phyloP scores from a whole-genome alignment of 2,888 invertebrate genomes.

The Dendrolimus pini region DNA sequence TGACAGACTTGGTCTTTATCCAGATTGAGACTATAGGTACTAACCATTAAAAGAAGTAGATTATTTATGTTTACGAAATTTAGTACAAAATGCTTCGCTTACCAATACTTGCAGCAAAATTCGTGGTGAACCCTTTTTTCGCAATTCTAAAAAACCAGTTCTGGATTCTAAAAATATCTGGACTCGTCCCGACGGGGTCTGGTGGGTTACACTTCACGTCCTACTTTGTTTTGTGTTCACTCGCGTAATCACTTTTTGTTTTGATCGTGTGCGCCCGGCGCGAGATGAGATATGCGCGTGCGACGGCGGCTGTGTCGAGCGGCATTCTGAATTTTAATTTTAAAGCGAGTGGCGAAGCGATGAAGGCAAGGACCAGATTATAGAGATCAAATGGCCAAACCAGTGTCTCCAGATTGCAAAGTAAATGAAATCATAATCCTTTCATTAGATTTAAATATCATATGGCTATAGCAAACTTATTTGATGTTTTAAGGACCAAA shows the following conservation, averaged over 20 bases:
- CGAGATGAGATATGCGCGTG: conserved; percentile 18
- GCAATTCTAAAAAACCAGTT: conserved; percentile 49
- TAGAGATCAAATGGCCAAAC: not conserved
- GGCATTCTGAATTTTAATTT: conserved; percentile 26
- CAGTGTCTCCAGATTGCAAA: not conserved
- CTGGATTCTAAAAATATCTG: conserved; percentile 56
- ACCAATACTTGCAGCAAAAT: conserved; percentile 2
- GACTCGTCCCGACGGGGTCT: conserved; percentile 28
- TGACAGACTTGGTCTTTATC: no score
- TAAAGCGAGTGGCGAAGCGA: not conserved
- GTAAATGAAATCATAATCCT: not conserved
- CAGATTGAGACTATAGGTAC: no score
- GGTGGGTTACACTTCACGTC: conserved; percentile 31
- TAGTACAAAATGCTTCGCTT: not conserved
- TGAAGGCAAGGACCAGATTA: not conserved
- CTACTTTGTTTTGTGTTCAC: conserved; percentile 33
- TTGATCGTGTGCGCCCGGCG: conserved; percentile 20
- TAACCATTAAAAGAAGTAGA: no score
- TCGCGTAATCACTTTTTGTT: conserved; percentile 30
- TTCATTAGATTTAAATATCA: not conserved
- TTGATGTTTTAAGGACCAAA: not conserved
- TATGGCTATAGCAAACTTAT: not conserved
- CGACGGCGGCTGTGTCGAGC: conserved; percentile 24
- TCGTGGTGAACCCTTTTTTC: conserved; percentile 37
- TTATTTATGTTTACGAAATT: no score